These are phyloP conservation scores for Rousettus madagascariensis DNA, from an alignment of 2,797 vertebrate genomes.

Conservation along the genomic window DNA sequence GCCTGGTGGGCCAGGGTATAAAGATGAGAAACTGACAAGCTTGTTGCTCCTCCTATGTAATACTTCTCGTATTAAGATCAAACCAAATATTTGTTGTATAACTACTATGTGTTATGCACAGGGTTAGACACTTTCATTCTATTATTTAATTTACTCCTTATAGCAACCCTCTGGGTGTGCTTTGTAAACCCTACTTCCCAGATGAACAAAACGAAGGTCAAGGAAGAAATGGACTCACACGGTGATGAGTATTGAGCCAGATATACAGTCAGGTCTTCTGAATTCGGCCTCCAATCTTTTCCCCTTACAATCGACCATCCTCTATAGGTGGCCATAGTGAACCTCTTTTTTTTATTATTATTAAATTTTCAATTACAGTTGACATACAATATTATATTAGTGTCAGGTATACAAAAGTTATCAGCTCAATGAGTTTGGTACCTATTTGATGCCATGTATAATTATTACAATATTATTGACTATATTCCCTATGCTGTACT, in stretches of 20 bases:
- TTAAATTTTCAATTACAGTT: background rate
- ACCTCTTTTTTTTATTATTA: background rate
- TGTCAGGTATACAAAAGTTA: background rate
- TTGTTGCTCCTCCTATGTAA: background rate
- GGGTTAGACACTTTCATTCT: background rate
- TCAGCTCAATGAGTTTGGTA: background rate
- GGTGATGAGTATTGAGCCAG: background rate
- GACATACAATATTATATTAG: background rate
- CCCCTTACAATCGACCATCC: too few relatives aligned
- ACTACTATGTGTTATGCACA: background rate
- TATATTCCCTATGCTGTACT: background rate
- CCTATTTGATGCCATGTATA: background rate
- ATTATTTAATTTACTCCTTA: background rate
- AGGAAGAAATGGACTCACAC: background rate
- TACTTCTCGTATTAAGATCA: background rate
- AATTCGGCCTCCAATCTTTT: background rate
- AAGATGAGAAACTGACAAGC: background rate
- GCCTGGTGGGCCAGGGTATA: fast-evolving
- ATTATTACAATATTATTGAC: background rate
- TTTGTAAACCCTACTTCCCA: background rate
- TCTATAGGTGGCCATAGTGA: background rate
- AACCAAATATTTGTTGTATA: background rate
- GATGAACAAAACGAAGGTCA: background rate
- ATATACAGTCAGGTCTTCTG: background rate
- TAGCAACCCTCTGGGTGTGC: background rate